Conservation (phyloP, 23 tunicate species). For the Ciona savignyi region DNA sequence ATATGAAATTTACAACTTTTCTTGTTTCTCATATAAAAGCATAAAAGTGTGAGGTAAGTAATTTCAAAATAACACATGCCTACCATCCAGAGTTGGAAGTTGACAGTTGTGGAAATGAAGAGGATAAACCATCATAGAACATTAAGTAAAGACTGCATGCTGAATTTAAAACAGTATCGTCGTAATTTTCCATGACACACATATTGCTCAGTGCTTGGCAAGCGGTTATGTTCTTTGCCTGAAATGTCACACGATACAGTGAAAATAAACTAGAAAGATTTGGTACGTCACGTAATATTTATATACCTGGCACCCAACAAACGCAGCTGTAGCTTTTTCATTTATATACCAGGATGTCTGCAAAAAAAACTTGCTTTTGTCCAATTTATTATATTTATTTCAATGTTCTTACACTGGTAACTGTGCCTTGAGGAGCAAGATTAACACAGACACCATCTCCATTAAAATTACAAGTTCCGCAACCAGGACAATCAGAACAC, state of each 20-base stretch:
- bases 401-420: background rate
- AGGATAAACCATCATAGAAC: no score
- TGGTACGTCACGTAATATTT: background rate
- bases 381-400: no score
- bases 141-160: constrained; percentile 16
- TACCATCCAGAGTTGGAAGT: no score
- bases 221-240: constrained; percentile 52
- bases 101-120: background rate
- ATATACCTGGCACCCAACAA: constrained; percentile 14
- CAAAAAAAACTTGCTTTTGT: background rate
- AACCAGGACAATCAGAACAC: constrained; percentile 13
- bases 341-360: background rate
- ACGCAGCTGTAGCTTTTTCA: constrained; percentile 9
- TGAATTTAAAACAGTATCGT: background rate
- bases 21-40: no score
- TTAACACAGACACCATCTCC: constrained; percentile 19
- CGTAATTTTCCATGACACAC: constrained; percentile 59
- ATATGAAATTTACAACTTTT: no score
- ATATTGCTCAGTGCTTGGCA: constrained; percentile 53
- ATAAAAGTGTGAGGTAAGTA: no score
- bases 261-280: background rate
- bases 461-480: background rate
- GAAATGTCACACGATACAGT: no score
- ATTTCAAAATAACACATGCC: no score
- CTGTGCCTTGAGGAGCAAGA: background rate